These are phyloP conservation scores for Anhinga anhinga DNA, from an alignment of 2,113 vertebrate genomes.

Conservation along the genomic window DNA sequence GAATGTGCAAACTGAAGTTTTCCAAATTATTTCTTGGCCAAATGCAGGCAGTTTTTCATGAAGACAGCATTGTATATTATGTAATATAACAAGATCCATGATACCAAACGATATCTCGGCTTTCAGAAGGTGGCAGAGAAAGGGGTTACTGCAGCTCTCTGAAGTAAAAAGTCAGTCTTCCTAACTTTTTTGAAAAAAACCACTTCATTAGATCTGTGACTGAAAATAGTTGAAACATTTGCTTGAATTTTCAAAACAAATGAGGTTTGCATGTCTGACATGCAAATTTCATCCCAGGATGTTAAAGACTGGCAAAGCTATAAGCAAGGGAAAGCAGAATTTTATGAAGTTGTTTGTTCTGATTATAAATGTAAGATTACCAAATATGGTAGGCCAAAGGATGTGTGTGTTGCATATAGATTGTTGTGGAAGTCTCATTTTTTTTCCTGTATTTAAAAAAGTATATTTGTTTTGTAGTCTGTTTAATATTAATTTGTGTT, in stretches of 20 bases:
- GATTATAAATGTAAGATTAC: neutral
- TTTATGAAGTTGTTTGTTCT: neutral
- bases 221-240: neutral
- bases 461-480: neutral
- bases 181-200: neutral
- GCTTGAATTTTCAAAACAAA: constrained; percentile 31
- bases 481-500: neutral
- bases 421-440: neutral
- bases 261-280: neutral
- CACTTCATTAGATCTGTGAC: neutral
- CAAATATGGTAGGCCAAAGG: neutral
- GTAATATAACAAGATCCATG: neutral
- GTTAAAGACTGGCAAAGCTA: neutral
- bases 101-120: neutral
- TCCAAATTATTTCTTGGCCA: neutral
- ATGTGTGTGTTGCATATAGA: neutral
- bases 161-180: neutral
- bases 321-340: neutral
- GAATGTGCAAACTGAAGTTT: neutral
- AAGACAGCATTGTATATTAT: neutral
- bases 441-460: neutral
- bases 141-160: neutral
- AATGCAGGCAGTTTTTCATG: neutral
- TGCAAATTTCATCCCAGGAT: neutral
- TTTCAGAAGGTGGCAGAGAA: neutral